These are phyloP conservation scores for Drosophila nikananu DNA, from an alignment of 1,140 invertebrate genomes.

Conservation along the genomic window DNA sequence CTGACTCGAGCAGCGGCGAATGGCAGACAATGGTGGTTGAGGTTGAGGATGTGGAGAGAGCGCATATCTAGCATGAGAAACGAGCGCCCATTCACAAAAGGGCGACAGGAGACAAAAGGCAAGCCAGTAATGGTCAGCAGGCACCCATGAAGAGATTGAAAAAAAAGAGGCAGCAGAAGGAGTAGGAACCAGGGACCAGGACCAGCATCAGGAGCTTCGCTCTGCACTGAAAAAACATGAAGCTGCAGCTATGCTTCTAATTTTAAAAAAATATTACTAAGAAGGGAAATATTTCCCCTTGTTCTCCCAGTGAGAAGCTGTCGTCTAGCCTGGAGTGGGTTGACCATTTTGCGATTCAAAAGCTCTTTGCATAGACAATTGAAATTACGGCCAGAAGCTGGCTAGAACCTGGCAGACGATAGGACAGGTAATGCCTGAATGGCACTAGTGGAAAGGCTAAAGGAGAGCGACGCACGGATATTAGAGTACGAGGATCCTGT, in stretches of 20 bases:
- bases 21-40: constrained; percentile 35
- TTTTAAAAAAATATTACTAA: no score
- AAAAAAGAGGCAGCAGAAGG: constrained; percentile 9
- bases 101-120: constrained; percentile 68
- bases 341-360: constrained; percentile 78
- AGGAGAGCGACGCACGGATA: not conserved
- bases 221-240: not conserved
- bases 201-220: not conserved
- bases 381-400: constrained; percentile 56
- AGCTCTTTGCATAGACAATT: constrained; percentile 79
- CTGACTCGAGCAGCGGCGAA: constrained; percentile 47
- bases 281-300: no score
- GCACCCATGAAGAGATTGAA: constrained; percentile 29
- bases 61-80: constrained; percentile 24
- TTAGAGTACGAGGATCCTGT: not conserved
- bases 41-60: not conserved
- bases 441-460: not conserved
- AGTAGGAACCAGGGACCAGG: not conserved
- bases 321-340: constrained; percentile 2
- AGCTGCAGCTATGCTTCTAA: not conserved
- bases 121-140: constrained; percentile 45
- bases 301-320: constrained; percentile 9
- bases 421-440: constrained; percentile 24
- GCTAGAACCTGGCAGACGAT: constrained; percentile 3
- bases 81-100: constrained; percentile 45